Conservation (phyloP, 2,888 invertebrate species). For the Meghimatium bilineatum region DNA sequence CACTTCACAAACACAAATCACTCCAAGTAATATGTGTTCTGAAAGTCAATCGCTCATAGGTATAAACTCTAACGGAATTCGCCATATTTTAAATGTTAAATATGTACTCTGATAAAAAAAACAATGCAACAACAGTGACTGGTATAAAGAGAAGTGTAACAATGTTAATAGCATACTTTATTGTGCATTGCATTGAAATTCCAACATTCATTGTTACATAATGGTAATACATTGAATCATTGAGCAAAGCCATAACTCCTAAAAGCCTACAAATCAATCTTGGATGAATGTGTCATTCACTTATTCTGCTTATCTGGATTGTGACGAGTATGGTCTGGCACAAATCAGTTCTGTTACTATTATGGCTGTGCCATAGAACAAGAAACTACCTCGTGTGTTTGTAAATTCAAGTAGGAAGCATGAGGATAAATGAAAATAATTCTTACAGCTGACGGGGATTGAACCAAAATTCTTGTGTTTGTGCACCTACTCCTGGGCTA, state of each 20-base stretch:
- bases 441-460: no score
- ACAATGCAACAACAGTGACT: background rate
- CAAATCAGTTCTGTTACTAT: background rate
- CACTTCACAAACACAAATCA: no score
- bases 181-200: constrained; percentile 50
- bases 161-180: constrained; percentile 50
- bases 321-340: background rate
- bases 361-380: background rate
- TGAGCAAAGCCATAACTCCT: constrained; percentile 40
- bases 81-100: no score
- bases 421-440: no score
- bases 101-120: no score
- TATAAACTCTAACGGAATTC: no score
- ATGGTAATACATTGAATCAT: constrained; percentile 41
- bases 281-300: background rate
- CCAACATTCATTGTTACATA: constrained; percentile 47
- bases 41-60: no score
- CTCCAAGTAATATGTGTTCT: no score
- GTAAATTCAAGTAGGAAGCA: background rate
- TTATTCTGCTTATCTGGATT: background rate
- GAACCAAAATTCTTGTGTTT: no score
- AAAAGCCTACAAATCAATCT: constrained; percentile 18
- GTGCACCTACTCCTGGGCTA: no score
- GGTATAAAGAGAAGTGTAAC: constrained; percentile 7
- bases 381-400: background rate